Base-by-base conservation (phyloP, 2,797 vertebrate genomes). In the Peromyscus eremicus region DNA sequence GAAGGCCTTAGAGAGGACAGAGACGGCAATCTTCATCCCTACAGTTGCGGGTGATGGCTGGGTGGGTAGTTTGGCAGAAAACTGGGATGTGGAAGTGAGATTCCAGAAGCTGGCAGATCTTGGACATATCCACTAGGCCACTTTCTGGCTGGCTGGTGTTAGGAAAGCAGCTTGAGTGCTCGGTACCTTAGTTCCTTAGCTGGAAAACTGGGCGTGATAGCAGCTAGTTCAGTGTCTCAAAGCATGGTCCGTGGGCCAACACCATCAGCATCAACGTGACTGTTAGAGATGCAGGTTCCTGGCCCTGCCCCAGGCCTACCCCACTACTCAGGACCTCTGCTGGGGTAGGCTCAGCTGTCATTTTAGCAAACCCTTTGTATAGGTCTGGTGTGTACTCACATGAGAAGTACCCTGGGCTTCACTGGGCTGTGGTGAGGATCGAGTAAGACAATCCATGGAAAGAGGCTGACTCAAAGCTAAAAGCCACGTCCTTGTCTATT, bases 81-180 rank as follows among this genome's bases (percentile, higher is more conserved):
- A 27, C 55, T 25, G 40, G 21, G 40, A 43, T n/a, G 71, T 52
- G 60, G 90, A 89, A 60, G 1, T 64, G n/a, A 86, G 75, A 34
- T 0, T 16, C 55, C 49, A 19, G 29, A 85, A 75, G 34, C 73
- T 52, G 80, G n/a, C n/a, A 32, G 60, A 77, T 80, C n/a, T 60
- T 62, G 64, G 70, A 87, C 52, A 55, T 70, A 0, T 13, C 60
- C 77, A 29, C 0, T 0, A 19, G 88, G 88, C n/a, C 49, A 21
- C 34, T 64, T 57, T 85, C 37, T 83, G n/a, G 64, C 64, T 91
- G 55, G 68, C 21, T 57, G 75, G 13, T n/a, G 73, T 95, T 52
- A 55, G 77, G 77, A 32, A 75, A 86, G 89, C 46, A 76, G 77
- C 52, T 91, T 92, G 21, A 60, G 43, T 8, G 97, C 68, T 23